These are phyloP conservation scores for Orthosia gracilis DNA, from an alignment of 2,888 invertebrate species.

Conservation along the genomic window DNA sequence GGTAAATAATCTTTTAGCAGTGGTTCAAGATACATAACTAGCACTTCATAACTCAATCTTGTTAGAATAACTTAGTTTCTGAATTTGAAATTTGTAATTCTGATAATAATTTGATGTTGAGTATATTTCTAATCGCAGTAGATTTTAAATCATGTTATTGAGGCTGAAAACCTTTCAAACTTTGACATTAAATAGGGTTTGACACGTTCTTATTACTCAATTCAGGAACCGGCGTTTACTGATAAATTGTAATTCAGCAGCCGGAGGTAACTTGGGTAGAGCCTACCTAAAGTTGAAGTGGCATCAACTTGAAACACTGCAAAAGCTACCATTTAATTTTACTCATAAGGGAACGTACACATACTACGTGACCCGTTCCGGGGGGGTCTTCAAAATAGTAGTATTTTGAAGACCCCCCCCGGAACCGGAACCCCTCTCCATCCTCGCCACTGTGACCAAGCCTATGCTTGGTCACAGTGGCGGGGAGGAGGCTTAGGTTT, in stretches of 20 bases:
- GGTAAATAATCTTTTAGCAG: not conserved
- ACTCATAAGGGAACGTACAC: not conserved
- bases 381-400: no score
- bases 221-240: no score
- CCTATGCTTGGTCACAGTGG: no score
- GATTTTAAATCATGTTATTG: not conserved
- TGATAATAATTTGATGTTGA: not conserved
- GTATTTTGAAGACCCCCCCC: no score
- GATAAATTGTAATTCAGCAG: not conserved
- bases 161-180: no score
- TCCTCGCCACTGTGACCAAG: no score
- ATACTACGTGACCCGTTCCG: no score
- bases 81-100: not conserved
- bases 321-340: not conserved
- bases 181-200: not conserved
- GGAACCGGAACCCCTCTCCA: no score
- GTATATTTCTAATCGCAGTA: no score
- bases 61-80: not conserved
- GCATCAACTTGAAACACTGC: not conserved
- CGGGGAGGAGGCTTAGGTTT: no score
- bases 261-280: not conserved
- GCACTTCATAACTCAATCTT: not conserved
- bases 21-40: not conserved
- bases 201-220: not conserved
- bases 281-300: not conserved